A percentile compares a stretch with the other conserved stretches of the same genome.
Conservation (phyloP, 2,888 invertebrate species). For the Melolontha melolontha region DNA sequence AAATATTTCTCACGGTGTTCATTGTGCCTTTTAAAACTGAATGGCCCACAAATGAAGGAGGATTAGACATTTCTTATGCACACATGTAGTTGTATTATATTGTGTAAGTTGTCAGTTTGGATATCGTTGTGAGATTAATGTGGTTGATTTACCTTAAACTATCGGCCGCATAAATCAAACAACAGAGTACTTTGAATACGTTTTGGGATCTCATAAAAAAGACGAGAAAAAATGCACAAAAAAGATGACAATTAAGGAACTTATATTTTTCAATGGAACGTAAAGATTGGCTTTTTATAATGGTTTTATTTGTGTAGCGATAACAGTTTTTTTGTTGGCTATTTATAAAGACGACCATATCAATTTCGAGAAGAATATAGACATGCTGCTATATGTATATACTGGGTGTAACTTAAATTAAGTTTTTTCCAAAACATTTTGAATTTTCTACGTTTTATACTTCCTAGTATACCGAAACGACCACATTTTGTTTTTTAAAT, state of each 20-base stretch:
- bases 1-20: slow-evolving; percentile 26
- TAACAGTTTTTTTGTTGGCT: too few relatives aligned
- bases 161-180: slow-evolving; percentile 23
- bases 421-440: too few relatives aligned
- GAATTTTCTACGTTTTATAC: too few relatives aligned
- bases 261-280: too few relatives aligned
- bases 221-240: not conserved
- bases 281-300: too few relatives aligned
- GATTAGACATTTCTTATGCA: slow-evolving; percentile 27
- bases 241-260: slow-evolving; percentile 5
- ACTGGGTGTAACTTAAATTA: too few relatives aligned
- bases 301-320: too few relatives aligned
- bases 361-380: too few relatives aligned
- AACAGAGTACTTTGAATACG: slow-evolving; percentile 4
- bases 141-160: slow-evolving; percentile 32
- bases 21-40: slow-evolving; percentile 26
- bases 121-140: slow-evolving; percentile 31
- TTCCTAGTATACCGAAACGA: too few relatives aligned
- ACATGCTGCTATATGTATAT: too few relatives aligned
- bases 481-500: too few relatives aligned
- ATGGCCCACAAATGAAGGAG: slow-evolving; percentile 32
- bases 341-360: too few relatives aligned
- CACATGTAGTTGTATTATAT: slow-evolving; percentile 24
- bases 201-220: not conserved
- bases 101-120: slow-evolving; percentile 32